These are phyloP conservation scores for Scolanthus callimorphus DNA, from an alignment of 92 coral and sea anemone genomes.

Conservation along the genomic window DNA sequence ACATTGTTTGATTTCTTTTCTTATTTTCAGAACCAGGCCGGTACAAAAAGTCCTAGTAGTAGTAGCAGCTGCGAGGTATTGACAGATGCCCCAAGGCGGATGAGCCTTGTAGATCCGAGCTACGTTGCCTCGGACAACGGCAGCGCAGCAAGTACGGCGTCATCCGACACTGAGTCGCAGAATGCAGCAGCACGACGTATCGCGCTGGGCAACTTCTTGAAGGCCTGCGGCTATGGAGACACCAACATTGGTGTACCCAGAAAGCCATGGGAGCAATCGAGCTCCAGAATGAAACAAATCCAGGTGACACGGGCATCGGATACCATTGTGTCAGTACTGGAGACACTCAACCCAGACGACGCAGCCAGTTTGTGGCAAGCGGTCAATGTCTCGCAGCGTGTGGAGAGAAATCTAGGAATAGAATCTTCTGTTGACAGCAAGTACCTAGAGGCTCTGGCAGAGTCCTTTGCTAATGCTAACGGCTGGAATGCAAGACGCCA, in stretches of 20 bases:
- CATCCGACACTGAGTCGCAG: background rate
- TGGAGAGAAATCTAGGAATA: background rate
- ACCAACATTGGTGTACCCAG: background rate
- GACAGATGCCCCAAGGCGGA: background rate
- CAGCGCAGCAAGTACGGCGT: background rate
- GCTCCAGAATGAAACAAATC: background rate
- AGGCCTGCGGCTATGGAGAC: background rate
- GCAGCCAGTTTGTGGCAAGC: background rate
- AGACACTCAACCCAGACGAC: background rate
- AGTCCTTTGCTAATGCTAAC: background rate
- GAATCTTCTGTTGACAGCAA: background rate
- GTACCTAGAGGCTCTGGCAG: background rate
- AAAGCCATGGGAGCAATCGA: background rate
- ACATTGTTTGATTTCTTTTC: no score
- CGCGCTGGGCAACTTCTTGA: background rate
- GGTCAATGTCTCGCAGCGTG: background rate
- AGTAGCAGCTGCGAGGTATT: background rate
- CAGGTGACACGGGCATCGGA: background rate
- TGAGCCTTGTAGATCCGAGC: background rate
- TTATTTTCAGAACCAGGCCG: background rate
- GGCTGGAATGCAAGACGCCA: background rate
- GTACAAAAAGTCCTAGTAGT: background rate
- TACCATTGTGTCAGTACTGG: background rate
- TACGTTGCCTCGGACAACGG: background rate
- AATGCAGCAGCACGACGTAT: background rate